Percentiles rank a stretch among this genome's conserved stretches.
Conservation (phyloP, 2,113 vertebrate species). For the Puntigrus tetrazona region DNA sequence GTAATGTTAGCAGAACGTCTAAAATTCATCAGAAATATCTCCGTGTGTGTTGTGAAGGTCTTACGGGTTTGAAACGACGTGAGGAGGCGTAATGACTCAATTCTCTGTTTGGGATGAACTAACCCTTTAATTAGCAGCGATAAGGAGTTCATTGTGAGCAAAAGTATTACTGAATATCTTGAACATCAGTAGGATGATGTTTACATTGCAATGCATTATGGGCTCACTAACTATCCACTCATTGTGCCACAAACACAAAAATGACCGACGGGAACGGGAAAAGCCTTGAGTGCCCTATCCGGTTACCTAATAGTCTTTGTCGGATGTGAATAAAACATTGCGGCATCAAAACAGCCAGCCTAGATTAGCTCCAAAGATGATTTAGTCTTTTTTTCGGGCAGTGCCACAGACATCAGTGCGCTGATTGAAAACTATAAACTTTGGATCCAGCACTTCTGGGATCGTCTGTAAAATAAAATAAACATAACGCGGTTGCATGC, state of each 20-base stretch:
- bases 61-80: no score
- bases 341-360: background rate
- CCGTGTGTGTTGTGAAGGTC: no score
- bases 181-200: background rate
- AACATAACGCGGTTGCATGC: background rate
- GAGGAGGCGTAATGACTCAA: no score
- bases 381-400: background rate
- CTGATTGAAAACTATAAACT: background rate
- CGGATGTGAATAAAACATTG: background rate
- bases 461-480: constrained; percentile 2
- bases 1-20: no score
- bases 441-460: background rate
- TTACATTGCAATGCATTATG: background rate
- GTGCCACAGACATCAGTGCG: background rate
- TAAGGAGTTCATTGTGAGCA: background rate
- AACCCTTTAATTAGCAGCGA: no score
- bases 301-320: background rate
- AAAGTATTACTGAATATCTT: background rate
- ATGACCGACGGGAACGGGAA: background rate
- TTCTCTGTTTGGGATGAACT: no score
- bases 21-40: no score
- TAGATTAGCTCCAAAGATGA: background rate
- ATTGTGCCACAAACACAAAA: background rate
- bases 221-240: background rate
- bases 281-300: background rate